Conservation (phyloP, 2,797 vertebrate genomes). For the Halcyon badia region DNA sequence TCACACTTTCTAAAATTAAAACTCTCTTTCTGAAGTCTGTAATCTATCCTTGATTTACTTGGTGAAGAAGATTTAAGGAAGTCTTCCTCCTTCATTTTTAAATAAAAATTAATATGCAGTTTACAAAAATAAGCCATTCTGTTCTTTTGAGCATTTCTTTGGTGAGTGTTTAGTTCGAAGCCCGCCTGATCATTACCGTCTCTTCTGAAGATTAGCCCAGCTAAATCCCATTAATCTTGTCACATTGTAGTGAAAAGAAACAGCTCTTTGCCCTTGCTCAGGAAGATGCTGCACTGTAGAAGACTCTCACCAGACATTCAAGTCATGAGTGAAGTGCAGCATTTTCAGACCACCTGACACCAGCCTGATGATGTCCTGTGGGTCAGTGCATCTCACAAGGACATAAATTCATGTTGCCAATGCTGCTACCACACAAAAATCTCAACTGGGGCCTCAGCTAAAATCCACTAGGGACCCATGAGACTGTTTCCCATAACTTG, state of each 20-base stretch:
- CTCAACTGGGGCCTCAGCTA: background rate
- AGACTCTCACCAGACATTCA: background rate
- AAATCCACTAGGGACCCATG: background rate
- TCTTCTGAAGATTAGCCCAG: background rate
- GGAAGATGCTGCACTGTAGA: background rate
- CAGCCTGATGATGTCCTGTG: background rate
- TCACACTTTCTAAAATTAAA: background rate
- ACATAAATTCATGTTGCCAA: background rate
- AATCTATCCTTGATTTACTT: background rate
- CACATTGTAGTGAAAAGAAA: background rate
- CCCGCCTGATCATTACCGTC: background rate
- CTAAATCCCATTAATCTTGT: slow-evolving; percentile 6
- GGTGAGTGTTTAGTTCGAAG: background rate
- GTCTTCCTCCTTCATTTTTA: background rate
- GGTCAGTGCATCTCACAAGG: background rate
- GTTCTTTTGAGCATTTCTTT: background rate
- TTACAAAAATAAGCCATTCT: background rate
- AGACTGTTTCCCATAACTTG: background rate
- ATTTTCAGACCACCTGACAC: background rate
- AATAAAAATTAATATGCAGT: background rate
- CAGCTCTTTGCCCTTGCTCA: background rate
- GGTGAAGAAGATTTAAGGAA: background rate
- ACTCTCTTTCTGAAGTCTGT: background rate
- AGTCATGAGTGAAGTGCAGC: background rate
- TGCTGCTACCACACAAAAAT: background rate